phyloP scores from a whole-genome alignment of 1,140 invertebrate genomes.

The Papilio polyxenes region DNA sequence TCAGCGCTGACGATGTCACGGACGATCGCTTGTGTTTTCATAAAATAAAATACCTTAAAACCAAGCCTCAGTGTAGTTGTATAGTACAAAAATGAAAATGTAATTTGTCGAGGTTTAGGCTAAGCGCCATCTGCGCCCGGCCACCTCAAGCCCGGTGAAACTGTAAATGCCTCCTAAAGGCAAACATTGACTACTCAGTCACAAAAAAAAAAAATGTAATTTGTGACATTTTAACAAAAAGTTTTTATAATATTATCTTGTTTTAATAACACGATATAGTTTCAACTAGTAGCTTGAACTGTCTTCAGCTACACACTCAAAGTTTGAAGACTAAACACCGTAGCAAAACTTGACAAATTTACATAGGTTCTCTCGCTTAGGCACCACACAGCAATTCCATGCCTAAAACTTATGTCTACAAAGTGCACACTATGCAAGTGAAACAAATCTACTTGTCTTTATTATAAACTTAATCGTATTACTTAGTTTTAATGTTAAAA shows the following conservation, averaged over 20 bases:
- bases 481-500: neutral
- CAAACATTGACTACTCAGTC: no score
- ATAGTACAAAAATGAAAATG: no score
- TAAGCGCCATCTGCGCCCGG: no score
- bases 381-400: constrained; percentile 47
- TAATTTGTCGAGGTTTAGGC: no score
- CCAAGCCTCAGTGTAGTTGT: no score
- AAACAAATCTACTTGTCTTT: constrained; percentile 32
- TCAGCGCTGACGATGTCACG: no score
- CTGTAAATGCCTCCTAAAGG: no score
- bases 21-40: no score
- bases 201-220: no score
- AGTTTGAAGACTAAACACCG: constrained; percentile 53
- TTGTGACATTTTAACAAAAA: neutral
- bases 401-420: constrained; percentile 48
- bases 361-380: constrained; percentile 44
- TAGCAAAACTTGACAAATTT: constrained; percentile 49
- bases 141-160: no score
- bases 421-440: constrained; percentile 44
- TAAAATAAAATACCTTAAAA: no score
- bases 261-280: neutral
- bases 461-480: neutral
- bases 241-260: neutral
- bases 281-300: constrained; percentile 24
- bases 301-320: constrained; percentile 36